A percentile compares a stretch with the other conserved stretches of the same genome.
Conservation (phyloP, 2,888 invertebrate genomes). For the Habrosyne pyritoides region DNA sequence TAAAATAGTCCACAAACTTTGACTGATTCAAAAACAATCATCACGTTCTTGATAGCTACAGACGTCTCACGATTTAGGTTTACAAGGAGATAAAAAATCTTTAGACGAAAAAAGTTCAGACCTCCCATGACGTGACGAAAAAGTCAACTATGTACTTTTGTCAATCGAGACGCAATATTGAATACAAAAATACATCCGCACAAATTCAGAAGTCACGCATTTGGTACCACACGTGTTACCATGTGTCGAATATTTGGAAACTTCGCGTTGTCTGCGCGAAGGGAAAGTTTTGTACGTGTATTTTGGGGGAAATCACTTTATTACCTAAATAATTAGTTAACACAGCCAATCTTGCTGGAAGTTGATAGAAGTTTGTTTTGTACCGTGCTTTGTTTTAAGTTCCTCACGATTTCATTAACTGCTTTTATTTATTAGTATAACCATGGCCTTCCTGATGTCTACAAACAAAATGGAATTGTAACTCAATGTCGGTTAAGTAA, state of each 20-base stretch:
- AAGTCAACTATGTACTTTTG: not conserved
- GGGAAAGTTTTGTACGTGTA: constrained; percentile 27
- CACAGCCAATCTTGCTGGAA: constrained; percentile 9
- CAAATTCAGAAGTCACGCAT: not conserved
- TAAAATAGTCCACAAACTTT: too few relatives aligned
- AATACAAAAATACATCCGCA: not conserved
- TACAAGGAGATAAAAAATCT: not conserved
- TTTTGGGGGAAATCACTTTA: constrained; percentile 24
- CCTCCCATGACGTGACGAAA: constrained; percentile 1
- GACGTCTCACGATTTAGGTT: not conserved
- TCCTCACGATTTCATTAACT: too few relatives aligned
- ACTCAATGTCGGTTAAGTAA: too few relatives aligned
- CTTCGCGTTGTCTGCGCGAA: constrained; percentile 15
- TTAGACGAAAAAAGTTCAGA: not conserved
- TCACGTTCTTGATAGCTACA: too few relatives aligned
- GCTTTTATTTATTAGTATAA: too few relatives aligned
- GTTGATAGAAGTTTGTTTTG: constrained; percentile 2
- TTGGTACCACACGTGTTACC: not conserved
- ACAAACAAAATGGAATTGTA: too few relatives aligned
- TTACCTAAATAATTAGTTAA: constrained; percentile 31
- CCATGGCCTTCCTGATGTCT: too few relatives aligned
- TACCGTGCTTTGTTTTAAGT: constrained; percentile 10
- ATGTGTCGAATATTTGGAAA: constrained; percentile 13
- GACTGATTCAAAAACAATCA: too few relatives aligned
- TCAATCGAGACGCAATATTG: not conserved